Evolutionary conservation across 2,797 vertebrate species (phyloP).

Genomic region (Leptatherina wallacei): DNA sequence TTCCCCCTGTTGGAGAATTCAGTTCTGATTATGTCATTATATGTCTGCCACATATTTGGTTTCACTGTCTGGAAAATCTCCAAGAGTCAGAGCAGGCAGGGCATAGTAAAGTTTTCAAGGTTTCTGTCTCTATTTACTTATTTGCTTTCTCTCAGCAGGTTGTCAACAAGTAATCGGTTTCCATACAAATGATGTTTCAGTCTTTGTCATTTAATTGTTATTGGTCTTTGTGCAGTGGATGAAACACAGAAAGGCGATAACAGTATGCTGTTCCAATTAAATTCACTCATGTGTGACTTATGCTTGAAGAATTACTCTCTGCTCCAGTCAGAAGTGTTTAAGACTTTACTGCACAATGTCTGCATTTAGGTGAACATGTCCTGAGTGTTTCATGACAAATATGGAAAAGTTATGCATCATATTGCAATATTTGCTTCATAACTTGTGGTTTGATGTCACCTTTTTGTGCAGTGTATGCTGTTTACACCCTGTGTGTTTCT

Average conservation of each 20-base stretch:
- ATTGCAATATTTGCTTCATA: slow-evolving; percentile 12
- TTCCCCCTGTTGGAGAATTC: slow-evolving; percentile 53
- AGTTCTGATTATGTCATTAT: slow-evolving; percentile 73
- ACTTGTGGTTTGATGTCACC: slow-evolving; percentile 25
- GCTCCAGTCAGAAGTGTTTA: slow-evolving; percentile 67
- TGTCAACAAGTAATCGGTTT: slow-evolving; percentile 79
- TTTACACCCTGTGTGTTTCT: slow-evolving; percentile 30
- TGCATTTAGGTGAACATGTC: slow-evolving; percentile 61
- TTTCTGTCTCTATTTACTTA: slow-evolving; percentile 72
- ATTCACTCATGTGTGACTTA: slow-evolving; percentile 83
- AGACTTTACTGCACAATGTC: slow-evolving; percentile 53
- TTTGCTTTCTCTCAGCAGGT: slow-evolving; percentile 73
- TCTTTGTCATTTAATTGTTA: slow-evolving; percentile 81
- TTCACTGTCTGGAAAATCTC: slow-evolving; percentile 56
- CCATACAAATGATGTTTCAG: slow-evolving; percentile 80
- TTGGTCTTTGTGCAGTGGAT: slow-evolving; percentile 72
- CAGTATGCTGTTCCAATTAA: slow-evolving; percentile 81
- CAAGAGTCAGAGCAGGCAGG: slow-evolving; percentile 50
- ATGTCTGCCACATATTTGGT: slow-evolving; percentile 56
- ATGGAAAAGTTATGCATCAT: slow-evolving; percentile 36
- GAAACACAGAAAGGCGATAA: slow-evolving; percentile 82
- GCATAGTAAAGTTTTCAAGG: slow-evolving; percentile 56
- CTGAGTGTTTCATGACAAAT: slow-evolving; percentile 29
- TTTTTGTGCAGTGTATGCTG: slow-evolving; percentile 22
- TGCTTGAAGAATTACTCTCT: slow-evolving; percentile 81